Base-by-base conservation (phyloP, 2,797 vertebrate species). In the Esox lucius region DNA sequence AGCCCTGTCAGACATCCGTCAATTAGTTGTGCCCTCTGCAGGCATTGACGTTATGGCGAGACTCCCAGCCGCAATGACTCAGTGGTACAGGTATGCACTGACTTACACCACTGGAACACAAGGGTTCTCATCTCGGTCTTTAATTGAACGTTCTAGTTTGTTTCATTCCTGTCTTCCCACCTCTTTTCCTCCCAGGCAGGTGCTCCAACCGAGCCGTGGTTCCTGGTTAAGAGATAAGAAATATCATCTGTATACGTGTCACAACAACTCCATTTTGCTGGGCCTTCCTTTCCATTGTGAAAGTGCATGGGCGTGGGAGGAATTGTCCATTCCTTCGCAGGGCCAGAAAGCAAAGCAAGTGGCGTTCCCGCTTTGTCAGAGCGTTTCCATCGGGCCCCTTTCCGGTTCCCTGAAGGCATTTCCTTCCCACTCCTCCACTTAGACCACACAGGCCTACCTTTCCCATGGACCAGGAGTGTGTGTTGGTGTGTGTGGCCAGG, bases 371-470 rank as follows among this genome's bases (percentile, higher is more conserved):
- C n/a, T 16, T 56, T 6, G 51, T 56, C 19, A 8, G 51, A 48
- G 59, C 33, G 56, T 39, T 42, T 74, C 61, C 69, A 33, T 22
- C 39, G 42, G 64, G 68, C 67, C 35, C 39, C 46, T 56, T 3
- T 70, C 35, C 62, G 56, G 61, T 64, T 61, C 51, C 74, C 75
- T 76, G 71, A 35, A 69, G 68, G 72, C 64, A 61, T 48, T 62
- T 71, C 75, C 49, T 51, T 68, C 62, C 67, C 66, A 35, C 48
- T 49, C 19, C 35, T 31, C n/a, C 24, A 56, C 42, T 42, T 6
- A 5, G 39, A 42, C 5, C 39, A 42, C 39, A 42, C 39, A 42
- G 39, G 5, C 39, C 39, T 59, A 17, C 70, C 75, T 61, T 48
- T 66, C 39, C 51, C 35, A 48, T 56, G 33, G 42, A 16, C 33